Percentiles rank a stretch among this genome's conserved stretches.
Evolutionary conservation across 2,113 vertebrate genomes (phyloP).

Genomic region (cat (Felis catus)): F.catus_Fca126_mat1.0 CM031418.1:84431001-84431500

Average conservation of each 20-base stretch:
- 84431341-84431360: background rate
- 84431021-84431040: background rate
- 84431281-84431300: background rate
- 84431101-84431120: background rate
- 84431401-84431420: background rate
- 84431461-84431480: background rate
- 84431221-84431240: rapidly evolving
- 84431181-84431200: background rate
- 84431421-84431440: background rate
- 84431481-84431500: background rate
- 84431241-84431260: background rate
- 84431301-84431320: background rate
- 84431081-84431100: background rate
- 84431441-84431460: too few relatives aligned
- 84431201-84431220: background rate
- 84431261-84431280: background rate
- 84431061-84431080: background rate
- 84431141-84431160: background rate
- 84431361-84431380: background rate
- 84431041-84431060: background rate
- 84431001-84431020: background rate
- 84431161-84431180: background rate
- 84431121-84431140: background rate
- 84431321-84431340: background rate
- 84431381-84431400: background rate